These are phyloP conservation scores for Yasuhikotakia modesta DNA, from an alignment of 2,797 vertebrate species.

Conservation along the genomic window DNA sequence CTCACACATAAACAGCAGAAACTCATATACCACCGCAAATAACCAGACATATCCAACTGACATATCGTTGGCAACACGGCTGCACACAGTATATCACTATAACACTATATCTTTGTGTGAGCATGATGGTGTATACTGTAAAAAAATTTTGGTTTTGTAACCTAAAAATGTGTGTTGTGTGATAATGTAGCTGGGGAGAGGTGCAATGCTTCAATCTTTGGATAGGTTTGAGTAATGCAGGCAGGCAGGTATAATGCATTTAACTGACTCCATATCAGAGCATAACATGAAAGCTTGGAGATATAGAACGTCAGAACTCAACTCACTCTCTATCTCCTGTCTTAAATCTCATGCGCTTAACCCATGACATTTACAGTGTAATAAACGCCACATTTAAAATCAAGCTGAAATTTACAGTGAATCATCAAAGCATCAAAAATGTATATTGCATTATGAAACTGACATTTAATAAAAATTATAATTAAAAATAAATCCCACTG, in stretches of 20 bases:
- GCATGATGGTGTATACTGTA: neutral
- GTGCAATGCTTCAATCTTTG: neutral
- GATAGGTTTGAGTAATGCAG: neutral
- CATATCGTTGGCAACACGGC: neutral
- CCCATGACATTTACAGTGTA: too few species aligned
- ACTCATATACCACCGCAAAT: neutral
- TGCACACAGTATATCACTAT: too few species aligned
- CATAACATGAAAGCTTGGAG: neutral
- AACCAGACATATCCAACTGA: neutral
- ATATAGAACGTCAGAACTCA: neutral
- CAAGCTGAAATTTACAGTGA: too few species aligned
- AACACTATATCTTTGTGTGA: constrained; percentile 1
- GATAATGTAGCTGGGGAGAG: neutral
- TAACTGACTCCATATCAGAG: neutral
- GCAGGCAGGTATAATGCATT: neutral
- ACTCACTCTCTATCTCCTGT: too few species aligned
- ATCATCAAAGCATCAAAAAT: too few species aligned
- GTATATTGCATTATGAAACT: too few species aligned
- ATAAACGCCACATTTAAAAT: too few species aligned
- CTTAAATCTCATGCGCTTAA: neutral
- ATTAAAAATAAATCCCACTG: too few species aligned
- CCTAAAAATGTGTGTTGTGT: neutral
- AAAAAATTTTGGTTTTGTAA: neutral
- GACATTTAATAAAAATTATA: too few species aligned
- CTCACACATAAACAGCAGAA: neutral